A percentile compares a stretch with the other conserved stretches of the same genome.
phyloP scores from a whole-genome alignment of 2,888 invertebrate species.

The Nephrotoma appendiculata region DNA sequence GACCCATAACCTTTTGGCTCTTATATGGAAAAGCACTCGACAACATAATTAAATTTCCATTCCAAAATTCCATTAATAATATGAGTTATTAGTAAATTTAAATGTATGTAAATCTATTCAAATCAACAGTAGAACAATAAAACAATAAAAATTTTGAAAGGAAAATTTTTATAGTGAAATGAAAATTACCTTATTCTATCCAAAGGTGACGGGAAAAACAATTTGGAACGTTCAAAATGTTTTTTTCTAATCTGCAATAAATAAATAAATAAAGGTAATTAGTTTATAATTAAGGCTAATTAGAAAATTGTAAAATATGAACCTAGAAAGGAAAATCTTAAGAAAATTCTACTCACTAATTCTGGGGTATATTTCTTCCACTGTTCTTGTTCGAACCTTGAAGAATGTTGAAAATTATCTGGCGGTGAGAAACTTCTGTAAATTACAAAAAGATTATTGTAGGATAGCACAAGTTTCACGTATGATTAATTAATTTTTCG shows the following conservation, averaged over 20 bases:
- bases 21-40: background rate
- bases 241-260: background rate
- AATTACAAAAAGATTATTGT: background rate
- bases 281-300: background rate
- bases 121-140: background rate
- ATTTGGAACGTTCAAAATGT: background rate
- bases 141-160: background rate
- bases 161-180: background rate
- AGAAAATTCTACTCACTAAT: background rate
- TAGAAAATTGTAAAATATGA: background rate
- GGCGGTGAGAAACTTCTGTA: background rate
- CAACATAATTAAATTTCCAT: background rate
- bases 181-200: conserved; percentile 9
- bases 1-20: background rate
- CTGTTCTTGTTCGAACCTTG: background rate
- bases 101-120: background rate
- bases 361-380: background rate
- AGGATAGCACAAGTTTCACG: background rate
- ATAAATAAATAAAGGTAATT: background rate
- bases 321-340: background rate
- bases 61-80: background rate
- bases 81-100: background rate
- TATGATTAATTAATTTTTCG: background rate
- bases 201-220: conserved; percentile 8
- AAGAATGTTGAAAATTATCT: background rate